A percentile compares a stretch with the other conserved stretches of the same genome.
phyloP scores from a whole-genome alignment of 1,140 invertebrate genomes.

The Paramacrobiotus metropolitanus region DNA sequence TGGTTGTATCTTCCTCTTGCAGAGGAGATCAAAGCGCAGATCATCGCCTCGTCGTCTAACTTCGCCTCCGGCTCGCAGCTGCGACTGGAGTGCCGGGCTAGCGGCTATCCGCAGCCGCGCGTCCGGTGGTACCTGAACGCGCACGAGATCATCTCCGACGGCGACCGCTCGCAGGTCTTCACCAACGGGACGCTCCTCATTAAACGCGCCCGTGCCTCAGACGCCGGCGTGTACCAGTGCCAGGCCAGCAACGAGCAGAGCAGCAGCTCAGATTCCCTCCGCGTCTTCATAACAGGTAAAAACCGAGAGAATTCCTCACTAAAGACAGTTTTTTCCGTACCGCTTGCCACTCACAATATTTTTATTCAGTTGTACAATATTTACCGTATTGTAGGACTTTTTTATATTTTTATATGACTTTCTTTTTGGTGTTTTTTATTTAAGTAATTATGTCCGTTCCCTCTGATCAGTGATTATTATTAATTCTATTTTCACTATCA shows the following conservation, averaged over 20 bases:
- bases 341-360: too few relatives aligned
- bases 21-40: constrained; percentile 15
- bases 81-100: constrained; percentile 41
- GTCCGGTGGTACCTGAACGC: constrained; percentile 41
- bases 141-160: constrained; percentile 6
- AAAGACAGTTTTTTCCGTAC: too few relatives aligned
- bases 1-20: too few relatives aligned
- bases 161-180: constrained; percentile 6
- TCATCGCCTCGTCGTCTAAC: constrained; percentile 14
- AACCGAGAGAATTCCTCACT: constrained; percentile 5
- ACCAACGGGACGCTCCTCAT: constrained; percentile 39
- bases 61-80: constrained; percentile 39
- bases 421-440: too few relatives aligned
- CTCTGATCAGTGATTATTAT: too few relatives aligned
- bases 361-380: too few relatives aligned
- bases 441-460: too few relatives aligned
- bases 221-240: constrained; percentile 52
- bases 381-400: too few relatives aligned
- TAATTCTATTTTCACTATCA: too few relatives aligned
- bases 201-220: constrained; percentile 31
- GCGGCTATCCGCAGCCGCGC: constrained; percentile 44
- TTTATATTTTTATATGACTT: too few relatives aligned
- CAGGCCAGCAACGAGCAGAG: constrained; percentile 44
- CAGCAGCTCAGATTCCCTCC: constrained; percentile 31
- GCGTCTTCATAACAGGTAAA: constrained; percentile 41